Evolutionary conservation across 2,888 invertebrate species (phyloP), one percentile per base, ranked within the genome.

Genomic region (Drosophila nr. perissopoda): DNA sequence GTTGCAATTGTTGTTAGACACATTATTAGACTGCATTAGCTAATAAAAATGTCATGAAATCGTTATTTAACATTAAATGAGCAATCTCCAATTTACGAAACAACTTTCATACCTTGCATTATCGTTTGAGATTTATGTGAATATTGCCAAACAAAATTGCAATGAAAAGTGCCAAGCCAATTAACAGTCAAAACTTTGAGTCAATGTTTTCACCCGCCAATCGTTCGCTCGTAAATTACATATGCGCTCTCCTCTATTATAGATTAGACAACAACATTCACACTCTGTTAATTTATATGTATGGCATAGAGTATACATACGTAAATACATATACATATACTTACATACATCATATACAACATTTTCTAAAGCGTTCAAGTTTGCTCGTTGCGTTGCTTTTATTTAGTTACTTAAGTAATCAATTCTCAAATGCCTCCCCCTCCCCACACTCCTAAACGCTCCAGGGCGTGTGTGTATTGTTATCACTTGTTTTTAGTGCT

Each of bases 161-260:
- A 38, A 51, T 65, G 65, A 72, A 64, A 52, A 65, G 54, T 51
- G 29, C 16, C 58, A 58, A 58, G 73, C 62, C 75, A 76, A 73
- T 78, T 78, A 78, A 57, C 67, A 73, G 78, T 52, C 73, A 73
- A 78, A 68, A 63, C 78, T 77, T 58, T 45, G 34, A 60, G 59
- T 73, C 68, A 29, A 58, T 63, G 56, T 75, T 75, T 78, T 73
- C 68, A 49, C 56, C 48, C 67, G 65, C 65, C 58, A 51, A 76
- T 70, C 71, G 75, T 25, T 45, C 45, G 40, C 54, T 69, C 76
- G 78, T 71, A 62, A 72, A 65, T 40, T 52, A 51, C 49, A 42
- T 45, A 45, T 51, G 21, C 40, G 48, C n/a, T 45, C 48, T 34
- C 29, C 33, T 56, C 21, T 27, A 27, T 59, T 59, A 34, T 10